Evolutionary conservation across 2,797 vertebrate genomes (phyloP).

Genomic region (Enteromius afrohamiltoni): DNA sequence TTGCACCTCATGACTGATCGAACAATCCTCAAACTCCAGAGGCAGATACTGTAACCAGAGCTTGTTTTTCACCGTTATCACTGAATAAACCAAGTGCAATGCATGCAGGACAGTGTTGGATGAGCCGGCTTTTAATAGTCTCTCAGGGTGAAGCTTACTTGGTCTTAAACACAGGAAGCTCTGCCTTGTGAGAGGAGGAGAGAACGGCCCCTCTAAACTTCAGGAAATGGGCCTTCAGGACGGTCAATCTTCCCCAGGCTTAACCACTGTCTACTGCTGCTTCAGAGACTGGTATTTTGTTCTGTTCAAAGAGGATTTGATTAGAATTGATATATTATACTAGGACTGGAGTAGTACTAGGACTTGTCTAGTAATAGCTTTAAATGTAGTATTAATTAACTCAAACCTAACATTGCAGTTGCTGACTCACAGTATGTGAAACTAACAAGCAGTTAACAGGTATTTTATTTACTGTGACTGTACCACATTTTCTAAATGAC

Average conservation of each 20-base stretch:
- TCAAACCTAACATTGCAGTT: no score
- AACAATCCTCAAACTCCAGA: not conserved
- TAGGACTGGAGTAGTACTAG: constrained; percentile 6
- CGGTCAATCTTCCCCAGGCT: constrained; percentile 86
- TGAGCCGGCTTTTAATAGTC: constrained; percentile 33
- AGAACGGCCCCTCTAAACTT: constrained; percentile 88
- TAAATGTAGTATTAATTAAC: not conserved
- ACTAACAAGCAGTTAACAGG: no score
- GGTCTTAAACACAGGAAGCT: constrained; percentile 84
- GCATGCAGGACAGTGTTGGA: not conserved
- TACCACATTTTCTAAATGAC: no score
- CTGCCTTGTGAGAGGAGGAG: constrained; percentile 87
- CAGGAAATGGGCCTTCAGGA: constrained; percentile 95
- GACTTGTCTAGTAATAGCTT: not conserved
- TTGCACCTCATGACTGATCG: not conserved
- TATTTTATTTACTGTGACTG: no score
- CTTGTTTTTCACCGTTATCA: not conserved
- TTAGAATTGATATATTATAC: not conserved
- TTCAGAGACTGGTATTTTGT: no score
- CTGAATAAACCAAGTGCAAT: not conserved
- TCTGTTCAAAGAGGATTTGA: no score
- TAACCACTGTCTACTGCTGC: constrained; percentile 44
- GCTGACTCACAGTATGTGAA: no score
- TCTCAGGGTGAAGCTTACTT: constrained; percentile 61
- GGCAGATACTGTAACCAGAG: not conserved